phyloP scores from a whole-genome alignment of 2,113 vertebrate species.

The Malaclemys terrapin region DNA sequence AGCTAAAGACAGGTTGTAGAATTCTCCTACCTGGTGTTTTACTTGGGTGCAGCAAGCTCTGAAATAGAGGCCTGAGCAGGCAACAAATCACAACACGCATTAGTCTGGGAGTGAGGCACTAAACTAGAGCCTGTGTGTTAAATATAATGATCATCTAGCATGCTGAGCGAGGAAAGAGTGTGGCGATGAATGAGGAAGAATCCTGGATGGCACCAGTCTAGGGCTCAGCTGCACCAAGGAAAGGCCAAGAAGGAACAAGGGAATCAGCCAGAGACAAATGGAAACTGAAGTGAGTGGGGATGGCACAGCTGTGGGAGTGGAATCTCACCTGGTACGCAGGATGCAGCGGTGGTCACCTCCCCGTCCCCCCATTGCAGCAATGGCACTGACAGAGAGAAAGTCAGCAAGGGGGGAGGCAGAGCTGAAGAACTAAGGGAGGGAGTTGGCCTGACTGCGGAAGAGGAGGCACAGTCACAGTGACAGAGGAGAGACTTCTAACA shows the following conservation, averaged over 20 bases:
- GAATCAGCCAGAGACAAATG: rapidly evolving
- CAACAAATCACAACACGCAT: background rate
- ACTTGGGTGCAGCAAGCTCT: background rate
- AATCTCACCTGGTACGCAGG: background rate
- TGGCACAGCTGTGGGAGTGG: background rate
- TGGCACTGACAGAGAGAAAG: background rate
- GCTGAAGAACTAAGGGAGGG: background rate
- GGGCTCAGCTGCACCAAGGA: background rate
- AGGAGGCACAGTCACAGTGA: background rate
- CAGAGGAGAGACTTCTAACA: background rate
- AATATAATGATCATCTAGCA: rapidly evolving
- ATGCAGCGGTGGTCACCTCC: background rate
- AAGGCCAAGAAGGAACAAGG: background rate
- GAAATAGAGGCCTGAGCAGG: background rate
- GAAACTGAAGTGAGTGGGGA: rapidly evolving
- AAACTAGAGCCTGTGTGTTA: rapidly evolving
- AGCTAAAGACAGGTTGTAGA: background rate
- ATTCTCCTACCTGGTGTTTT: background rate
- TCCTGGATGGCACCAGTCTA: too few relatives aligned
- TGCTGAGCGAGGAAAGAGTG: background rate
- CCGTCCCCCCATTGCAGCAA: background rate
- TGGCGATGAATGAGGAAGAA: rapidly evolving
- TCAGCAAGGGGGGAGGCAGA: rapidly evolving
- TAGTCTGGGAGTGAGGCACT: too few relatives aligned
- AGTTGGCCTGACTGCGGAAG: background rate